phyloP scores from a whole-genome alignment of 2,113 vertebrate species.

The Bucco capensis region DNA sequence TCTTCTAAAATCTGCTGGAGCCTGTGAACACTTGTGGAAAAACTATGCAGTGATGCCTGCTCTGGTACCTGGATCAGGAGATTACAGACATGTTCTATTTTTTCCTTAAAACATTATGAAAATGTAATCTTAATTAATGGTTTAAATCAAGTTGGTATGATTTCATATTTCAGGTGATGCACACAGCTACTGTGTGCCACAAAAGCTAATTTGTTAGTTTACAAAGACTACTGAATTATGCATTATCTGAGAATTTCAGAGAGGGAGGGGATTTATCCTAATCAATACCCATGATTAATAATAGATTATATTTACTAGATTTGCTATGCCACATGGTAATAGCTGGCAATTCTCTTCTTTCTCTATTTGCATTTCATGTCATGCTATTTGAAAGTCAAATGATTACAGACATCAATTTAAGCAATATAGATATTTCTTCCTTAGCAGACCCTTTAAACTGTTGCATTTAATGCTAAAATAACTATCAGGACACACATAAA shows the following conservation, averaged over 20 bases:
- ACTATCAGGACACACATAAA: conserved; percentile 11
- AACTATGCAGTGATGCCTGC: conserved; percentile 54
- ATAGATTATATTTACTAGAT: conserved; percentile 39
- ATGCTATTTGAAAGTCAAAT: conserved; percentile 44
- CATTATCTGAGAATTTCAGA: conserved; percentile 27
- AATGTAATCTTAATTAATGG: conserved; percentile 10
- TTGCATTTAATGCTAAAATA: conserved; percentile 19
- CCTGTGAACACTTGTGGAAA: conserved; percentile 67
- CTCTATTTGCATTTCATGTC: conserved; percentile 4
- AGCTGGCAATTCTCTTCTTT: neutral
- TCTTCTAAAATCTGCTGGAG: conserved; percentile 86
- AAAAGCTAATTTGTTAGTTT: conserved; percentile 31
- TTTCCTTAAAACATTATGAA: neutral
- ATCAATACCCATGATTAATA: conserved; percentile 63
- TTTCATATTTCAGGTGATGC: neutral
- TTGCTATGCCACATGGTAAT: neutral
- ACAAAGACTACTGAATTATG: conserved; percentile 40
- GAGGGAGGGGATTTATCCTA: conserved; percentile 2
- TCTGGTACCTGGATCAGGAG: conserved; percentile 31
- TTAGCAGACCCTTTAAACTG: conserved; percentile 38
- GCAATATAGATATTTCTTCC: neutral
- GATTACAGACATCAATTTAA: conserved; percentile 28
- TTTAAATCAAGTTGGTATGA: conserved; percentile 4
- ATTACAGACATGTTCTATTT: neutral
- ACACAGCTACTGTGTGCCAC: neutral